Evolutionary conservation across 2,797 vertebrate genomes (phyloP).

Genomic region (Mormyrus hasselquistii): DNA sequence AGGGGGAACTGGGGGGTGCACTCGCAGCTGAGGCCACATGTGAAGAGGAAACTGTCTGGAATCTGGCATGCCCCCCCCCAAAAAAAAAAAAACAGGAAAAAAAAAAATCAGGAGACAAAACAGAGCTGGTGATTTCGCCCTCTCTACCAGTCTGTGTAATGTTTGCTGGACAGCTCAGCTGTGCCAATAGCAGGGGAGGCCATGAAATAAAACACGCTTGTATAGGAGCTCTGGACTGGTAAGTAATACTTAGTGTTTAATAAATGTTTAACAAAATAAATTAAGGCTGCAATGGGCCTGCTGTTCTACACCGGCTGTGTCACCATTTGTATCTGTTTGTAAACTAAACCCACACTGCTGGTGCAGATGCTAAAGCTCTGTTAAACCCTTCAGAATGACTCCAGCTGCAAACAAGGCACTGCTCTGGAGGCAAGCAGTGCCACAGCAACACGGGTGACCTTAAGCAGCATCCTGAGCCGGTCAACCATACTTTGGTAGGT

Average conservation of each 20-base stretch:
- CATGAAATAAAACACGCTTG: constrained; percentile 13
- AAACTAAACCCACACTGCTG: not conserved
- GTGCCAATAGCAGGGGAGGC: not conserved
- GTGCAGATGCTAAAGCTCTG: not conserved
- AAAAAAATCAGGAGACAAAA: not conserved
- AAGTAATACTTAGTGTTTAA: constrained; percentile 11
- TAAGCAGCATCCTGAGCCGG: not conserved
- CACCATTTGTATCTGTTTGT: not conserved
- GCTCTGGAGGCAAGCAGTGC: not conserved
- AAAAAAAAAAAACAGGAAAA: not conserved
- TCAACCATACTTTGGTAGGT: not conserved
- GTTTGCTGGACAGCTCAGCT: not conserved
- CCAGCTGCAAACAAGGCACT: not conserved
- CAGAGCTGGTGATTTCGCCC: not conserved
- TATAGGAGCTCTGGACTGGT: constrained; percentile 2
- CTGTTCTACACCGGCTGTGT: not conserved
- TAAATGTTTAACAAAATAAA: constrained; percentile 5
- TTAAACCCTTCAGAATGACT: not conserved
- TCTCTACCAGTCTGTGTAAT: not conserved
- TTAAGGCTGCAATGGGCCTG: not conserved
- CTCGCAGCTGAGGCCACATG: not conserved
- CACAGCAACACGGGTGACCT: not conserved
- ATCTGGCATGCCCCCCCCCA: not conserved
- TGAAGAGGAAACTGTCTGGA: constrained; percentile 11
- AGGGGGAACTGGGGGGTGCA: not conserved